Conservation (phyloP, 92 coral and sea anemone species). For the Blastomussa wellsi region DNA sequence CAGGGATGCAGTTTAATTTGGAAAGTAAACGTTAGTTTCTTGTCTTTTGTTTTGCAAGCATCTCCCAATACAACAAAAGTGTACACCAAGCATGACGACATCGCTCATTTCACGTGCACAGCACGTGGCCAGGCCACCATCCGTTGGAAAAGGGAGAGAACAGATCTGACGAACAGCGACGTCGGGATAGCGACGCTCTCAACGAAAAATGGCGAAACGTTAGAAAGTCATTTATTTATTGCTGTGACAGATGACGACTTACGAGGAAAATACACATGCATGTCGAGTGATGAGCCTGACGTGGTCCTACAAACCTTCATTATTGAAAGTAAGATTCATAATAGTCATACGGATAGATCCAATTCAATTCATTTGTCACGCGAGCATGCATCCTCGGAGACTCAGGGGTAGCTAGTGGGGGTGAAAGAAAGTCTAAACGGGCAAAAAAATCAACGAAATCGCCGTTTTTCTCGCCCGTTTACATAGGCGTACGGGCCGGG, state of each 20-base stretch:
- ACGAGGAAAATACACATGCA: conserved; percentile 30
- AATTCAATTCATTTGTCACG: too few relatives aligned
- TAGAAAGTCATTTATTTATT: conserved; percentile 24
- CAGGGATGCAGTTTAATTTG: background rate
- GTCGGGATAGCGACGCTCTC: conserved; percentile 20
- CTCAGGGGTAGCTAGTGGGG: too few relatives aligned
- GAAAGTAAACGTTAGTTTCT: background rate
- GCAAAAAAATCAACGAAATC: too few relatives aligned
- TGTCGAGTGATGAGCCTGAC: conserved; percentile 21
- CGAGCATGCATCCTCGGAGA: too few relatives aligned
- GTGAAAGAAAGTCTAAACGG: too few relatives aligned
- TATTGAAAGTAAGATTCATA: conserved; percentile 19
- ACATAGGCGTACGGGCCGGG: too few relatives aligned
- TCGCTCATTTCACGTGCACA: conserved; percentile 54
- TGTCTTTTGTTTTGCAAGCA: background rate
- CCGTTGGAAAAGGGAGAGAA: conserved; percentile 19
- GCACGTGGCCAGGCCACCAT: conserved; percentile 24
- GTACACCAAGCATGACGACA: conserved; percentile 31
- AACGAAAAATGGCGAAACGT: background rate
- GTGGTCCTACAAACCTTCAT: conserved; percentile 11
- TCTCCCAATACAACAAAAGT: conserved; percentile 27
- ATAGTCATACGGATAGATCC: too few relatives aligned
- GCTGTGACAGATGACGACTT: conserved; percentile 32
- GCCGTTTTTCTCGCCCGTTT: too few relatives aligned
- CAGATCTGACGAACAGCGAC: background rate